Percentiles rank a stretch among this genome's conserved stretches.
These are phyloP conservation scores for Acanthornis magna DNA, from an alignment of 2,797 vertebrate species.

Conservation along the genomic window DNA sequence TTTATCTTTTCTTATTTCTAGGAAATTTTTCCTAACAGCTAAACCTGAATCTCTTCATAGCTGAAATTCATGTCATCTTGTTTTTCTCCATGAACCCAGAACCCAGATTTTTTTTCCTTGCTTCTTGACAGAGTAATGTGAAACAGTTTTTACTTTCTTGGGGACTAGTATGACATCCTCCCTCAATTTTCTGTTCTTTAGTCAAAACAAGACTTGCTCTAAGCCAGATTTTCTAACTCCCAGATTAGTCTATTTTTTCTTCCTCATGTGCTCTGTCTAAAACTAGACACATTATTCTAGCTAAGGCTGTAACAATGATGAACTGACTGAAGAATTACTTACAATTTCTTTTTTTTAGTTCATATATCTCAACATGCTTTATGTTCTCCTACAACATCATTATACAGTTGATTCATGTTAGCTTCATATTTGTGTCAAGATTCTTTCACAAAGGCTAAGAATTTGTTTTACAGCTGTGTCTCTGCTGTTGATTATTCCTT, in stretches of 20 bases:
- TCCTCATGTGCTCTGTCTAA: neutral
- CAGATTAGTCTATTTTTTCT: neutral
- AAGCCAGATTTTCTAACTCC: neutral
- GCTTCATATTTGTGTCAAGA: neutral
- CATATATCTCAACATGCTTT: neutral
- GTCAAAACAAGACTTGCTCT: neutral
- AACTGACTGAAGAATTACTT: neutral
- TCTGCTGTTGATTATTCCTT: neutral
- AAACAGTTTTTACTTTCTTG: neutral
- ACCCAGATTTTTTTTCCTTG: neutral
- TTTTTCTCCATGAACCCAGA: neutral
- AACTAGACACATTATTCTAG: neutral
- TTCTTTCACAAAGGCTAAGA: neutral
- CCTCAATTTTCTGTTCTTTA: neutral
- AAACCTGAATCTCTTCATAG: neutral
- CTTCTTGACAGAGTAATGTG: neutral
- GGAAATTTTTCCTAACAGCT: neutral
- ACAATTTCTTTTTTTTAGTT: neutral
- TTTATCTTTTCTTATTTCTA: neutral
- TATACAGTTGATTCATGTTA: neutral
- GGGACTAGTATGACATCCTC: neutral
- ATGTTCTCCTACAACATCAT: neutral
- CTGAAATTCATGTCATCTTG: neutral
- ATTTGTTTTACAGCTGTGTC: neutral
- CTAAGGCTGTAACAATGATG: neutral